phyloP scores from a whole-genome alignment of 1,140 invertebrate genomes.

The Drosophila nigromelanica region DNA sequence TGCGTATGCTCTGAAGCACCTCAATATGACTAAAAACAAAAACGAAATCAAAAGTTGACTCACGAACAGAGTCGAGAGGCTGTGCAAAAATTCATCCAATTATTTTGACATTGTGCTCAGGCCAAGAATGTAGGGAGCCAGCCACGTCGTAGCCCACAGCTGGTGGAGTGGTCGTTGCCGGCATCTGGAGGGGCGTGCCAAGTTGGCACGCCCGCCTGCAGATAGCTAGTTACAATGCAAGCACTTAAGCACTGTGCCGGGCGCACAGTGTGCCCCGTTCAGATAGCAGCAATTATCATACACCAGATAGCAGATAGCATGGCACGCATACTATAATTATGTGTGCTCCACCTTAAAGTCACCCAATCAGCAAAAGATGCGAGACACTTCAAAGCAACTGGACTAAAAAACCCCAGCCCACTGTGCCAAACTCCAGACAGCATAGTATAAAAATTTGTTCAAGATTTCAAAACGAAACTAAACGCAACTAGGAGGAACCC shows the following conservation, averaged over 20 bases:
- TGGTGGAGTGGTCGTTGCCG: constrained; percentile 22
- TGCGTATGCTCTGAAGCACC: constrained; percentile 68
- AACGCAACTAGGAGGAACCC: constrained; percentile 43
- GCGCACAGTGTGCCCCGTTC: constrained; percentile 4
- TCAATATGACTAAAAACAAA: constrained; percentile 53
- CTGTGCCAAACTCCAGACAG: constrained; percentile 12
- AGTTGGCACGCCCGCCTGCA: constrained; percentile 38
- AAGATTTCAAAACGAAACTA: constrained; percentile 55
- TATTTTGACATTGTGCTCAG: constrained; percentile 74
- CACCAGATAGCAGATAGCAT: constrained; percentile 11
- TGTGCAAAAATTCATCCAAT: constrained; percentile 73
- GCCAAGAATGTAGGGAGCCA: constrained; percentile 21
- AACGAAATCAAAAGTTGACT: constrained; percentile 9
- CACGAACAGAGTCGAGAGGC: constrained; percentile 14
- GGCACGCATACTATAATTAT: constrained; percentile 17
- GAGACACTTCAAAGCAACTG: constrained; percentile 11
- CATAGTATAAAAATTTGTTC: constrained; percentile 26
- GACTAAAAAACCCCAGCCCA: constrained; percentile 1
- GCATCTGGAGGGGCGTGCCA: constrained; percentile 32
- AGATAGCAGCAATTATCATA: constrained; percentile 40
- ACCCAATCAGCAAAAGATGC: constrained; percentile 15
- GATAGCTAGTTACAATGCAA: constrained; percentile 13
- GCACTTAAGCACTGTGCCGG: constrained; percentile 47
- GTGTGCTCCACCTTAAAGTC: constrained; percentile 26
- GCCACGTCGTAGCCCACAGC: constrained; percentile 5